Conservation (phyloP, 2,113 vertebrate genomes). For the Chauna torquata region DNA sequence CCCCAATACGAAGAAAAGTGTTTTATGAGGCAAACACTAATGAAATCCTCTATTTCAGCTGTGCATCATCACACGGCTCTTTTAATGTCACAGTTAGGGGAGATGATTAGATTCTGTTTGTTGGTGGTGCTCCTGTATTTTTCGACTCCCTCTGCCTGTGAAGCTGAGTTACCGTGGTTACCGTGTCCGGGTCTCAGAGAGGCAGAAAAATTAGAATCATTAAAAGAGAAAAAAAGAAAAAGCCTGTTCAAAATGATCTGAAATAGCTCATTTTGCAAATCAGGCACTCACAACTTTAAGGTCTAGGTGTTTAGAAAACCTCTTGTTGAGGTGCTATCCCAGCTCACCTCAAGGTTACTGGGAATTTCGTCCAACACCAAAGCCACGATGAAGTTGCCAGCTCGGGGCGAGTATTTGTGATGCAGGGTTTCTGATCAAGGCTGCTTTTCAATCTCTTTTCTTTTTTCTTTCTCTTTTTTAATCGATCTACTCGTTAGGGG, state of each 20-base stretch:
- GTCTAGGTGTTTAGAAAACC: background rate
- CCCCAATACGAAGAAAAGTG: too few species aligned
- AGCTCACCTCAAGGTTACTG: background rate
- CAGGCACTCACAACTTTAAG: background rate
- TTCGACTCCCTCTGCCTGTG: constrained; percentile 1
- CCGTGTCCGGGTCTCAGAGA: constrained; percentile 26
- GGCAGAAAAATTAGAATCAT: constrained; percentile 50
- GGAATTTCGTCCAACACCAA: background rate
- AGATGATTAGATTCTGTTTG: background rate
- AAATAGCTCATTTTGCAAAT: background rate
- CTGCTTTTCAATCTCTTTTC: background rate
- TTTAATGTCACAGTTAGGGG: background rate
- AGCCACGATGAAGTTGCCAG: background rate
- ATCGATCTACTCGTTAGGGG: background rate
- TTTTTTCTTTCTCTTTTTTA: background rate
- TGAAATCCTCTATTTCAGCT: background rate
- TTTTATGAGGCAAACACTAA: background rate
- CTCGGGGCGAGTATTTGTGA: background rate
- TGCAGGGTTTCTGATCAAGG: background rate
- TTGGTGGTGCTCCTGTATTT: constrained; percentile 11
- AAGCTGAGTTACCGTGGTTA: constrained; percentile 69
- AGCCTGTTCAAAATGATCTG: background rate
- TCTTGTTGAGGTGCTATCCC: background rate
- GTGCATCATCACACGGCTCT: background rate
- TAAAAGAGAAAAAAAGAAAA: background rate